phyloP scores from a whole-genome alignment of 2,888 invertebrate genomes.

The Machimus atricapillus region DNA sequence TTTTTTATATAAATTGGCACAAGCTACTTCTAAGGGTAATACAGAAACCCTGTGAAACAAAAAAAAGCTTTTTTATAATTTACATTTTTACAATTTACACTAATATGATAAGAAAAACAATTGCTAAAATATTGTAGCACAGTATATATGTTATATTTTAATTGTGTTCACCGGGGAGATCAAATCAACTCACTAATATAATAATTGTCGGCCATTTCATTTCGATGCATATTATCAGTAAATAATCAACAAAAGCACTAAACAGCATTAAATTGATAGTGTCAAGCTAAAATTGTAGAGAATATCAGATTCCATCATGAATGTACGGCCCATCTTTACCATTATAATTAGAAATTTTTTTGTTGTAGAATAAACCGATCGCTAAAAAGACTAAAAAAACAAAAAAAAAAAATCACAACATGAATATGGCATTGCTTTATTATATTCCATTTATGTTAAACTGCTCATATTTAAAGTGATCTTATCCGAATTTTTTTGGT shows the following conservation, averaged over 20 bases:
- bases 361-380: not conserved
- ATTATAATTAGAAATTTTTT: not conserved
- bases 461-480: not conserved
- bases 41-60: not conserved
- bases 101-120: not conserved
- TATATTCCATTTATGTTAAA: not conserved
- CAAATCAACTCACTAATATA: not conserved
- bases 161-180: not conserved
- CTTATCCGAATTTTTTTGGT: not conserved
- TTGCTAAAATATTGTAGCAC: conserved; percentile 12
- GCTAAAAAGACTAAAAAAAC: not conserved
- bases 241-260: conserved; percentile 2
- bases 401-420: not conserved
- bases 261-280: not conserved
- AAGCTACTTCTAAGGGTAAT: not conserved
- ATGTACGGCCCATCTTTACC: conserved; percentile 60
- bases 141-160: not conserved
- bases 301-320: conserved; percentile 63
- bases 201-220: conserved; percentile 12
- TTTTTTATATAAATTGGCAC: not conserved
- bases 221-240: not conserved
- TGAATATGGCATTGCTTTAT: not conserved
- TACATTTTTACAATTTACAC: not conserved
- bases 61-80: not conserved
- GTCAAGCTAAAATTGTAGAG: not conserved